Evolutionary conservation across 2,797 vertebrate species (phyloP), one percentile per base, ranked within the genome.

Genomic region (Darevskia nairensis): DNA sequence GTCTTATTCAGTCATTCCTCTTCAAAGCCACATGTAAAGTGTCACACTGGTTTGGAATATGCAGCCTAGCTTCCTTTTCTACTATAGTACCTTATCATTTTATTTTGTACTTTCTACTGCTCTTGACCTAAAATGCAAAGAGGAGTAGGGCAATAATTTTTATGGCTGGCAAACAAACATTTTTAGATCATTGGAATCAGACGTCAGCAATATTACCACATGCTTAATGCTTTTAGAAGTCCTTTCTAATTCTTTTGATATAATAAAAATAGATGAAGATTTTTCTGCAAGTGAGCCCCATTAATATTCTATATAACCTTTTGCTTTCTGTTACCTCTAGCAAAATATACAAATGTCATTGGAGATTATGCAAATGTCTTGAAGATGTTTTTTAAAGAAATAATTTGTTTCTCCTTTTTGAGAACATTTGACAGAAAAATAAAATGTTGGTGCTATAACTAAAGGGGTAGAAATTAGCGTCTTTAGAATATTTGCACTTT

Each of bases 101-200:
- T 85, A 86, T 90, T 84, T 3, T 61, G 1, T 78, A 1, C 13
- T 15, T 89, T 75, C 11, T 46, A 64, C 6, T 82, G 55, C 68
- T 86, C 88, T 66, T 76, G 82, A 88, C 66, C 13, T 41, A 59
- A 11, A n/a, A 39, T 91, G 13, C 25, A 91, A 90, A 79, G 0
- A 0, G n/a, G n/a, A 41, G 27, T 75, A 11, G 41, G 4, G 17
- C 50, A 82, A 66, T 69, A 74, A 44, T 90, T 95, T 90, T 95
- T 92, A 79, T 19, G 3, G 8, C 78, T 79, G 19, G 35, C 81
- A 89, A 66, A 15, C 66, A 78, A 13, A 86, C 90, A 87, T 87
- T 90, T 90, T 90, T 86, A 74, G 80, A 72, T 88, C 59, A 76
- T 84, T 82, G 75, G 92, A 91, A 89, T 80, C 21, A 35, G 8